phyloP scores from a whole-genome alignment of 1,140 invertebrate genomes.

The Ericerus pela region DNA sequence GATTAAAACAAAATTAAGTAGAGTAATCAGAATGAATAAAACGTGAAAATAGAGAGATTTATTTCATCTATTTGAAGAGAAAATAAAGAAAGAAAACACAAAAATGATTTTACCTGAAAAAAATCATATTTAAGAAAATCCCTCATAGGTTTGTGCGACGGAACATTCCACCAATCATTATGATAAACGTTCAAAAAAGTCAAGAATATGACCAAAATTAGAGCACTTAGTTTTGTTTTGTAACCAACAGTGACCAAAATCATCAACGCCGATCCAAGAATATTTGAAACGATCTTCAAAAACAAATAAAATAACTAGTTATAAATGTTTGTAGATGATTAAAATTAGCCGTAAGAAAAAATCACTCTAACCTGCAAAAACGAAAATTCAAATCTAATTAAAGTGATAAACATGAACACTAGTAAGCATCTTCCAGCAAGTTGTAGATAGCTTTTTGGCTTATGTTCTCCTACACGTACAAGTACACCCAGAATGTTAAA shows the following conservation, averaged over 20 bases:
- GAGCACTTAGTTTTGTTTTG: constrained; percentile 94
- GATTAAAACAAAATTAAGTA: too few species aligned
- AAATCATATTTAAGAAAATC: constrained; percentile 99
- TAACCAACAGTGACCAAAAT: constrained; percentile 91
- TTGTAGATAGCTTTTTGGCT: constrained; percentile 94
- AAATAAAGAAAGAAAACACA: too few species aligned
- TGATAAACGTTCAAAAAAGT: constrained; percentile 87
- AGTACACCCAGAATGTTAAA: too few species aligned
- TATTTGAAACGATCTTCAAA: constrained; percentile 66
- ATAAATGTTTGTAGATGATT: not conserved
- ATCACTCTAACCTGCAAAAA: constrained; percentile 76
- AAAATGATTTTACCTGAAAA: constrained; percentile 91
- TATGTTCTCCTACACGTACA: constrained; percentile 58
- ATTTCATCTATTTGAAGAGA: too few species aligned
- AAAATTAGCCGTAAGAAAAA: too few species aligned
- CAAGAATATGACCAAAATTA: constrained; percentile 82
- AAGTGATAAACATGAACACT: constrained; percentile 97
- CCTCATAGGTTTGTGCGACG: constrained; percentile 81
- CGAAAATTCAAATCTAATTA: constrained; percentile 83
- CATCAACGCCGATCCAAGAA: constrained; percentile 89
- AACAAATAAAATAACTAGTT: constrained; percentile 16
- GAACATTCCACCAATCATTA: constrained; percentile 96
- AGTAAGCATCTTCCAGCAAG: constrained; percentile 89
- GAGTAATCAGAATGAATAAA: too few species aligned
- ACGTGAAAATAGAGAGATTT: too few species aligned